Conservation (phyloP, 2,888 invertebrate species). For the Sesamia inferens region DNA sequence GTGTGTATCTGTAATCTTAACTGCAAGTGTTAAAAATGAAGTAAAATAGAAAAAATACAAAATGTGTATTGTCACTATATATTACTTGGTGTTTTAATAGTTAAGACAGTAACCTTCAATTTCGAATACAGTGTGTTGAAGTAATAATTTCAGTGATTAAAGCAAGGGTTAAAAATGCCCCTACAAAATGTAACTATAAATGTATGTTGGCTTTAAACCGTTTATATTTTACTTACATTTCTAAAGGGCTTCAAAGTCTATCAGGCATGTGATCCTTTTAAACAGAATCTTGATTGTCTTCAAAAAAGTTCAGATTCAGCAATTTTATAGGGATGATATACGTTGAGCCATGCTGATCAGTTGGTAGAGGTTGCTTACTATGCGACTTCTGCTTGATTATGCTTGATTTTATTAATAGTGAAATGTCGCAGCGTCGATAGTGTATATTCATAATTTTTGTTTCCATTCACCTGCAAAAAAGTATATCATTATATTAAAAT, state of each 20-base stretch:
- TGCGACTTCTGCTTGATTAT: background rate
- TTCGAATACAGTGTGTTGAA: constrained; percentile 16
- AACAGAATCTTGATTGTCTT: background rate
- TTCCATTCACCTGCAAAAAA: background rate
- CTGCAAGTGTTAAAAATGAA: constrained; percentile 17
- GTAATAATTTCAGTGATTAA: background rate
- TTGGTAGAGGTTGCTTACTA: background rate
- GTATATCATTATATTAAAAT: background rate
- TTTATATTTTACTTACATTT: constrained; percentile 47
- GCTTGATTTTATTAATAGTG: background rate
- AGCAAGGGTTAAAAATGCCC: background rate
- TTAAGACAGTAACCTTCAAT: constrained; percentile 38
- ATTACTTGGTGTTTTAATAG: constrained; percentile 55
- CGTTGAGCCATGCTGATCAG: constrained; percentile 43
- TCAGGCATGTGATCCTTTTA: constrained; percentile 7
- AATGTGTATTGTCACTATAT: constrained; percentile 57
- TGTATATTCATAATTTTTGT: too few species aligned
- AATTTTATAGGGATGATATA: constrained; percentile 24
- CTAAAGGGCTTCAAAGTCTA: constrained; percentile 41
- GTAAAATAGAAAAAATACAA: constrained; percentile 15
- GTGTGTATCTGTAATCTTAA: background rate
- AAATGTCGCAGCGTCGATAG: background rate
- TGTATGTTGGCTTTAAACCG: constrained; percentile 20
- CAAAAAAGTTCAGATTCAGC: background rate
- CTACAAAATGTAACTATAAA: constrained; percentile 3